These are phyloP conservation scores for Champsocephalus esox DNA, from an alignment of 2,797 vertebrate species.

Conservation along the genomic window DNA sequence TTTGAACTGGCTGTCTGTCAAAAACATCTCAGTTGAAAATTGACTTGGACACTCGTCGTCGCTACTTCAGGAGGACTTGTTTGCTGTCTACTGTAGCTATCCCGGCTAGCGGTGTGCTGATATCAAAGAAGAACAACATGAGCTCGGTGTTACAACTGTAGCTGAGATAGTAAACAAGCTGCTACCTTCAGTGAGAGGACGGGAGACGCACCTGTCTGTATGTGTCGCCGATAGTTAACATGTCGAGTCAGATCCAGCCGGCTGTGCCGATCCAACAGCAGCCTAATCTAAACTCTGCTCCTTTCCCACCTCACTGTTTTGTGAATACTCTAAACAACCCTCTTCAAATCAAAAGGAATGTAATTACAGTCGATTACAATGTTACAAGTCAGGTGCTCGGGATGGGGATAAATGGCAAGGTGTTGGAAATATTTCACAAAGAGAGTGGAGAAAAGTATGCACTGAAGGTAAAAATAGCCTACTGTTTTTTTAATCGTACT, in stretches of 20 bases:
- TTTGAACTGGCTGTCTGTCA: background rate
- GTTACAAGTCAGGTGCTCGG: constrained; percentile 90
- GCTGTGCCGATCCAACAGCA: constrained; percentile 26
- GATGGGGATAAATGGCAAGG: constrained; percentile 91
- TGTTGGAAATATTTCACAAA: constrained; percentile 90
- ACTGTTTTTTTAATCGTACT: background rate
- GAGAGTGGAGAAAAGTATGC: constrained; percentile 89
- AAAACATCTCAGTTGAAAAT: background rate
- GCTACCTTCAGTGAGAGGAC: background rate
- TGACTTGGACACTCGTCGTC: constrained; percentile 3
- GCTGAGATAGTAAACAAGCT: background rate
- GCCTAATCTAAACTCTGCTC: constrained; percentile 27
- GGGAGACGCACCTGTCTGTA: constrained; percentile 3
- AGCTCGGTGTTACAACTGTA: constrained; percentile 5
- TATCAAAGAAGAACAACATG: constrained; percentile 15
- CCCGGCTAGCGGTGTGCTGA: constrained; percentile 12
- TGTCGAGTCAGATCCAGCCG: constrained; percentile 76
- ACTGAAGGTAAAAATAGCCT: constrained; percentile 84
- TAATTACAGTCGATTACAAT: constrained; percentile 91
- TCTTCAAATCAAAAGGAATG: constrained; percentile 87
- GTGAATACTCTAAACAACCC: constrained; percentile 28
- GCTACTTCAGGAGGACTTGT: constrained; percentile 6
- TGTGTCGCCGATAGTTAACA: constrained; percentile 39
- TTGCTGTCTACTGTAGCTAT: background rate
- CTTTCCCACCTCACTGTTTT: constrained; percentile 53